Base-by-base conservation (phyloP, 2,888 invertebrate genomes). In the Pseudoips prasinana region DNA sequence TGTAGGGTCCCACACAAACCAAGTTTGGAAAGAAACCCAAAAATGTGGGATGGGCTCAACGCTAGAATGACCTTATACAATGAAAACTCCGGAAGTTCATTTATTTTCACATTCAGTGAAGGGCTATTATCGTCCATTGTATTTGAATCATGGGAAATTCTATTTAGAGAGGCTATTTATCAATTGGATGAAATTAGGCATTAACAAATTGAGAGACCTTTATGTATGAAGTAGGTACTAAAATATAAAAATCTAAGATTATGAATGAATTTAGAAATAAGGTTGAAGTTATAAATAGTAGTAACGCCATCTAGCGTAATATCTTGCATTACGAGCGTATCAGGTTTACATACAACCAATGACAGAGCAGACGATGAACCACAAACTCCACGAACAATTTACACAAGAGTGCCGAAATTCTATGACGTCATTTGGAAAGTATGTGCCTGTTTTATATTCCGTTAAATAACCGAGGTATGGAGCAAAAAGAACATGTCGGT, bases 361-460 rank as follows among this genome's bases (percentile, higher is more conserved):
- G 53, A 51, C 44, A 56, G 42, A 41, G 39, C 44, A 50, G 54
- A 39, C 43, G 28, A 40, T 28, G 38, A 43, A 40, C 43, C 55
- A 53, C 55, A 51, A 53, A 42, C 42, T 39, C 43, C 55, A 53
- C 55, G 51, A 53, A 42, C 42, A 49, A 55, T 53, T 54, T 52
- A 54, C 54, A 50, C 64, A 60, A 65, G 59, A 64, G 57, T 60
- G 46, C 75, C 79, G 64, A 84, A 83, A 73, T 74, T 69, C 42
- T 59, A 64, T 85, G 84, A 86, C 83, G 84, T 79, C 75, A 81
- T 73, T 72, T 73, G 69, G 77, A 82, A 86, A 83, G 82, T 76
- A 84, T 81, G 77, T 56, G 68, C 63, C 72, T 77, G 73, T 68
- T 79, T 75, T 60, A 68, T 70, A 81, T 76, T 76, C 75, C 67